Evolutionary conservation across 2,888 invertebrate species (phyloP).

Genomic region (Abrostola triplasia): DNA sequence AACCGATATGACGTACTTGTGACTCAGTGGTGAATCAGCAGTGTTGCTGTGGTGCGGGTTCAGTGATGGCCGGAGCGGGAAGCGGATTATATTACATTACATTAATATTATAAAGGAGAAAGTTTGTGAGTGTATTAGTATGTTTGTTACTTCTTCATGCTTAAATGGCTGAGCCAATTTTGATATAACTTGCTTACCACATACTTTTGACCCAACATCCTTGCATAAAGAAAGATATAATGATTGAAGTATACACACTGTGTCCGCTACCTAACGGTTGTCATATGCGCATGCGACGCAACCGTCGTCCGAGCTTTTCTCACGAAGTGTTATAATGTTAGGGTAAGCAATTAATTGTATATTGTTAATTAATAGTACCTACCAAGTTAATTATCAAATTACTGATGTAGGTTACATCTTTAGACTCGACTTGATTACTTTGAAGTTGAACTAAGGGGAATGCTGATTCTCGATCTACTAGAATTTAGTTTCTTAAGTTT

Average conservation of each 20-base stretch:
- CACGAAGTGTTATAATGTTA: constrained; percentile 49
- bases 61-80: constrained; percentile 45
- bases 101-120: too few species aligned
- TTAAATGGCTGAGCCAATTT: too few species aligned
- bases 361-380: constrained; percentile 11
- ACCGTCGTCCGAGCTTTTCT: constrained; percentile 40
- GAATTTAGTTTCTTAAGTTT: too few species aligned
- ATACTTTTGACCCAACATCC: too few species aligned
- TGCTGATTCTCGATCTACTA: too few species aligned
- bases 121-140: too few species aligned
- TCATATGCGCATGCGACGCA: constrained; percentile 41
- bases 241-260: too few species aligned
- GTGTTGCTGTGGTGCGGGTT: constrained; percentile 26
- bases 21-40: constrained; percentile 61
- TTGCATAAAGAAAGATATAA: background rate
- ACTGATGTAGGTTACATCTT: background rate
- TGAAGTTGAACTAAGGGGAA: too few species aligned
- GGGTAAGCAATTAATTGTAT: constrained; percentile 47
- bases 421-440: too few species aligned
- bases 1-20: constrained; percentile 49
- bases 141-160: too few species aligned
- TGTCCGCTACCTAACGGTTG: constrained; percentile 17
- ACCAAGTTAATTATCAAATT: constrained; percentile 26
- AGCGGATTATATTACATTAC: constrained; percentile 25
- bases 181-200: too few species aligned